Conservation (phyloP, 2,888 invertebrate genomes). For the Tipula lateralis region DNA sequence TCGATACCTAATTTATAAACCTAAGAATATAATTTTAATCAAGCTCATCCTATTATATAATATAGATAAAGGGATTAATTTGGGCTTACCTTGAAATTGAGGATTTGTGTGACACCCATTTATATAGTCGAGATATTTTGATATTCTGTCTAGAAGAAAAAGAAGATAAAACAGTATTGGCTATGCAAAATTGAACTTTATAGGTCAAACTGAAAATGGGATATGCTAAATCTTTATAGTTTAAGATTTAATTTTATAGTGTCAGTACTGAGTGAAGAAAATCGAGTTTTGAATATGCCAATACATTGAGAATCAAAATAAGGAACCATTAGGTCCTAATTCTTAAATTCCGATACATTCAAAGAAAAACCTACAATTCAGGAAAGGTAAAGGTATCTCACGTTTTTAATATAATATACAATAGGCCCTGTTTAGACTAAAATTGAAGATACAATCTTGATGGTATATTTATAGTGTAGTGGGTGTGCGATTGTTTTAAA, state of each 20-base stretch:
- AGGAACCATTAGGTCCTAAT: too few relatives aligned
- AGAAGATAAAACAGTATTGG: conserved; percentile 11
- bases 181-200: not conserved
- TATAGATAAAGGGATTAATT: not conserved
- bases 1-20: not conserved
- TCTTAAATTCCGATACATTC: too few relatives aligned
- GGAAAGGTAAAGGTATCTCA: too few relatives aligned
- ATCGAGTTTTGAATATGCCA: not conserved
- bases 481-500: too few relatives aligned
- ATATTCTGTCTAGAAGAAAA: conserved; percentile 24
- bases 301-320: not conserved
- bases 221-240: too few relatives aligned
- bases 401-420: too few relatives aligned
- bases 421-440: too few relatives aligned
- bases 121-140: conserved; percentile 19
- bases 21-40: not conserved
- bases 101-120: not conserved
- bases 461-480: too few relatives aligned
- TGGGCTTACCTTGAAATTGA: conserved; percentile 11
- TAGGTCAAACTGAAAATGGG: not conserved
- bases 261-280: too few relatives aligned
- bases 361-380: too few relatives aligned
- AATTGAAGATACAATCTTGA: too few relatives aligned
- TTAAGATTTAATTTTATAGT: too few relatives aligned
- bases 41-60: not conserved